Conservation (phyloP, 1,140 invertebrate species). For the Trichogramma pretiosum region DNA sequence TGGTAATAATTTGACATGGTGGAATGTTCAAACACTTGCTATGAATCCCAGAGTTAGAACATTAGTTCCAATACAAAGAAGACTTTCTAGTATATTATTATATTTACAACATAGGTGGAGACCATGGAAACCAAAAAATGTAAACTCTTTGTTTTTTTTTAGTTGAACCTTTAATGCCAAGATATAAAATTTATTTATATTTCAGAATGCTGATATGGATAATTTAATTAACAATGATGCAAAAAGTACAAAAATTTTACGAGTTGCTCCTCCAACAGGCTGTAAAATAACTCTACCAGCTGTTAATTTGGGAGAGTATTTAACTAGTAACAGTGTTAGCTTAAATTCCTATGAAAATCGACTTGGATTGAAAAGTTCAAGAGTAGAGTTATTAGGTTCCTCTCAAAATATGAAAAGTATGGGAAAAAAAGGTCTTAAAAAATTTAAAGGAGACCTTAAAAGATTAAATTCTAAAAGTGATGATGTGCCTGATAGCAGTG, state of each 20-base stretch:
- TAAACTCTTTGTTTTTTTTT: slow-evolving; percentile 41
- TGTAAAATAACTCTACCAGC: slow-evolving; percentile 57
- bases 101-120: slow-evolving; percentile 74
- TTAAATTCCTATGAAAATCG: slow-evolving; percentile 63
- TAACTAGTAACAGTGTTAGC: slow-evolving; percentile 65
- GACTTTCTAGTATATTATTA: slow-evolving; percentile 61
- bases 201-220: slow-evolving; percentile 6
- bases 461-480: slow-evolving; percentile 25
- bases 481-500: slow-evolving; percentile 35
- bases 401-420: slow-evolving; percentile 39
- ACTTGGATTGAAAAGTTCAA: slow-evolving; percentile 48
- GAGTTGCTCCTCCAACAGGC: slow-evolving; percentile 47
- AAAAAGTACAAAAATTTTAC: slow-evolving; percentile 30
- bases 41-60: slow-evolving; percentile 83
- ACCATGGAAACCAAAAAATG: slow-evolving; percentile 45
- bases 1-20: slow-evolving; percentile 68
- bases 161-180: no score
- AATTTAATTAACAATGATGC: slow-evolving; percentile 8
- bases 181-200: no score
- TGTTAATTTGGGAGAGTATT: slow-evolving; percentile 63
- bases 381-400: slow-evolving; percentile 35
- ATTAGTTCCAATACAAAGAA: slow-evolving; percentile 65
- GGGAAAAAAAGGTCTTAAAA: slow-evolving; percentile 41
- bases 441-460: slow-evolving; percentile 37
- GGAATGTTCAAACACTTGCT: slow-evolving; percentile 71